Evolutionary conservation across 2,797 vertebrate species (phyloP).

Genomic region (Enteromius argenteus): DNA sequence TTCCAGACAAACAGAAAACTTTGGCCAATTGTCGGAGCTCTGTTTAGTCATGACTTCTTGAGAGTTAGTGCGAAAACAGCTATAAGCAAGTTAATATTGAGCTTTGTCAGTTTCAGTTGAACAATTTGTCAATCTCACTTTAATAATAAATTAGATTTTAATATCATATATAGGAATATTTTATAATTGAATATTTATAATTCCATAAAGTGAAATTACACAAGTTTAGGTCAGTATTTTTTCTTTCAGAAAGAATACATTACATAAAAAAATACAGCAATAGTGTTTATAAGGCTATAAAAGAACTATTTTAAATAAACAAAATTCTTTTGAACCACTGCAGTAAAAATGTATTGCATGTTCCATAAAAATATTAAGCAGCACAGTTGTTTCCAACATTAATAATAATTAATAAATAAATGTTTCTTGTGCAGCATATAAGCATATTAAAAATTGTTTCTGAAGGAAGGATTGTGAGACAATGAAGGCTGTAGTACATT

Average conservation of each 20-base stretch:
- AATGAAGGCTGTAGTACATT: neutral
- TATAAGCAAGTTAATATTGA: neutral
- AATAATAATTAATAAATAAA: neutral
- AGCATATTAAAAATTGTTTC: neutral
- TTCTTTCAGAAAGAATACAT: neutral
- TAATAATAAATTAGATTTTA: neutral
- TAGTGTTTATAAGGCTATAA: neutral
- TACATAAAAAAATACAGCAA: neutral
- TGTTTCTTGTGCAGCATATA: neutral
- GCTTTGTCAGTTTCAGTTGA: neutral
- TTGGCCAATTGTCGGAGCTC: neutral
- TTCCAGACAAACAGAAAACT: slow-evolving; percentile 1
- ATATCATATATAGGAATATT: neutral
- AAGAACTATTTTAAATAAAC: neutral
- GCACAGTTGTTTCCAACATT: neutral
- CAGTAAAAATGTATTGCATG: neutral
- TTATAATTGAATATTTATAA: neutral
- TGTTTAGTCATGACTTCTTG: slow-evolving; percentile 11
- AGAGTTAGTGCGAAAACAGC: neutral
- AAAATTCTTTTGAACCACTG: neutral
- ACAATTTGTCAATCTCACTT: neutral
- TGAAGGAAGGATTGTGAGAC: neutral
- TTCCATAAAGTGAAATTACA: neutral
- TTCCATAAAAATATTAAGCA: neutral
- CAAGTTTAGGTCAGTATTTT: too few species aligned